Percentiles rank a stretch among this genome's conserved stretches.
phyloP scores from a whole-genome alignment of 2,888 invertebrate species.

The Leptura quadrifasciata region DNA sequence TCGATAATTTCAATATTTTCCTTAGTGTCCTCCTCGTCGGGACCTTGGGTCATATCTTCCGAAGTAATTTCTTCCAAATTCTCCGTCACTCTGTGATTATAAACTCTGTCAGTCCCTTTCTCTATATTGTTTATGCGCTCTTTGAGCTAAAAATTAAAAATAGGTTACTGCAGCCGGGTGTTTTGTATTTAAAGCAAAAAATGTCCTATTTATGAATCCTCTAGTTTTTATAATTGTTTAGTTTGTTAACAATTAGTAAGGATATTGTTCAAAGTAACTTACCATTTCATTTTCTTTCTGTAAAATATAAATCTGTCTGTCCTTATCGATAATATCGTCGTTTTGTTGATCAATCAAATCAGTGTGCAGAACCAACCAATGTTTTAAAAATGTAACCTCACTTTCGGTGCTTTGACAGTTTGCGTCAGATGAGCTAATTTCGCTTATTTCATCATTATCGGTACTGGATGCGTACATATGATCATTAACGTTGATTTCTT shows the following conservation, averaged over 20 bases:
- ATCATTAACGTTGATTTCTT: conserved; percentile 77
- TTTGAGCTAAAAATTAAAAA: conserved; percentile 66
- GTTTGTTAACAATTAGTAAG: conserved; percentile 10
- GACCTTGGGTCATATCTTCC: conserved; percentile 72
- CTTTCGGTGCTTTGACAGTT: conserved; percentile 71
- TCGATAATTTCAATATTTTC: conserved; percentile 58
- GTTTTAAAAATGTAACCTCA: conserved; percentile 84
- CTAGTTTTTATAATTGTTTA: conserved; percentile 12
- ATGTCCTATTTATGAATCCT: conserved; percentile 5
- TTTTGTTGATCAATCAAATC: conserved; percentile 94
- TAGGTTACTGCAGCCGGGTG: not conserved
- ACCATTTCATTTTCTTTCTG: conserved; percentile 88
- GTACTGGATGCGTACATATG: conserved; percentile 83
- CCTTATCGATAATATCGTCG: conserved; percentile 87
- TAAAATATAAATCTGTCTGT: conserved; percentile 83
- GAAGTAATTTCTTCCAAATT: conserved; percentile 45
- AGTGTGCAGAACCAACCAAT: conserved; percentile 87
- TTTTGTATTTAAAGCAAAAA: not conserved
- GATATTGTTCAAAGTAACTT: conserved; percentile 66
- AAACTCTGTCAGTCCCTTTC: conserved; percentile 71
- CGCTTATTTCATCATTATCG: conserved; percentile 59
- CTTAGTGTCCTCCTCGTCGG: conserved; percentile 67
- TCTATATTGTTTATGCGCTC: conserved; percentile 81
- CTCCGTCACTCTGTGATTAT: conserved; percentile 50
- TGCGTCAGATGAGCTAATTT: conserved; percentile 51